These are phyloP conservation scores for Syngnathus acus DNA, from an alignment of 2,797 vertebrate genomes.

Conservation along the genomic window DNA sequence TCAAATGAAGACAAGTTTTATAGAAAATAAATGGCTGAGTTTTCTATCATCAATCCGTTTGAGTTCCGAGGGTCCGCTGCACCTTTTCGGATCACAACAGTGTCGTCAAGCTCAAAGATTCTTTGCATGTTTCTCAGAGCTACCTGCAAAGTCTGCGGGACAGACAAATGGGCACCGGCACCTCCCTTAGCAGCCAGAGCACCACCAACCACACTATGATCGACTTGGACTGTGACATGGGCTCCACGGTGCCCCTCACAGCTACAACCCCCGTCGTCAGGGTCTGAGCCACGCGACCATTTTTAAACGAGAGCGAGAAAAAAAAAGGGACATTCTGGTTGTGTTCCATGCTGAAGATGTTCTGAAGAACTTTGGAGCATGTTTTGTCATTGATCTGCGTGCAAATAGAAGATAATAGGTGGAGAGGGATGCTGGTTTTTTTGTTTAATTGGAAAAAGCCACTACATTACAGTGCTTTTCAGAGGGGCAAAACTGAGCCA, in stretches of 20 bases:
- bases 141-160: conserved; percentile 84
- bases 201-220: conserved; percentile 67
- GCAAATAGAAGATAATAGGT: neutral
- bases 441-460: conserved; percentile 18
- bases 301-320: neutral
- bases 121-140: conserved; percentile 59
- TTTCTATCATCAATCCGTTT: neutral
- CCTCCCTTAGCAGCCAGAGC: conserved; percentile 72
- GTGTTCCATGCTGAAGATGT: conserved; percentile 20
- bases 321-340: conserved; percentile 31
- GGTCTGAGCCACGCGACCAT: conserved; percentile 54
- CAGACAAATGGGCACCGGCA: conserved; percentile 72
- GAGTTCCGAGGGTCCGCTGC: neutral
- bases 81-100: neutral
- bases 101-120: neutral
- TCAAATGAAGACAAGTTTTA: neutral
- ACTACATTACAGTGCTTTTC: conserved; percentile 43
- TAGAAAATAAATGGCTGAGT: neutral
- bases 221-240: conserved; percentile 77
- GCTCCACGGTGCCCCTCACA: conserved; percentile 76
- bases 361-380: conserved; percentile 19
- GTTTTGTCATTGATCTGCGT: neutral
- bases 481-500: conserved; percentile 31
- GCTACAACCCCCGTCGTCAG: conserved; percentile 62
- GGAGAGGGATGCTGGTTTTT: conserved; percentile 25